Percentiles rank a stretch among this genome's conserved stretches.
Conservation (phyloP, 2,797 vertebrate species). For the Furcifer pardalis region DNA sequence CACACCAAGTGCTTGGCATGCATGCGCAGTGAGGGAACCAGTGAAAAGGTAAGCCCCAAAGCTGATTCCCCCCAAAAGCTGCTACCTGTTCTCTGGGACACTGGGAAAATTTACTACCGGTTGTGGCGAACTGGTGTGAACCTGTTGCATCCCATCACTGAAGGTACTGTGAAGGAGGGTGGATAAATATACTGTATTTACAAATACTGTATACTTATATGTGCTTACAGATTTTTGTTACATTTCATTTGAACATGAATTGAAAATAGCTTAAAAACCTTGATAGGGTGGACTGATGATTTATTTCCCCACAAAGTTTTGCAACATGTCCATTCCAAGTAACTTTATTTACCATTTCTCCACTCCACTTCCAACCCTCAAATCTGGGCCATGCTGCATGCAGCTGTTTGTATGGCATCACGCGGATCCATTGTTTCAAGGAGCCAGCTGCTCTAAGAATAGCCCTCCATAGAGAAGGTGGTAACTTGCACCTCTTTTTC, state of each 20-base stretch:
- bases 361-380: background rate
- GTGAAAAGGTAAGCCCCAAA: too few species aligned
- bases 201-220: background rate
- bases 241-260: background rate
- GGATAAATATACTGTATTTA: background rate
- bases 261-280: conserved; percentile 2
- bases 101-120: too few species aligned
- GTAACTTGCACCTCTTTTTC: conserved; percentile 9
- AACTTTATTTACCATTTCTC: background rate
- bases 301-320: background rate
- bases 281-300: background rate
- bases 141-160: too few species aligned
- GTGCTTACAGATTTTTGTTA: background rate
- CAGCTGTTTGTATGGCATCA: conserved; percentile 28
- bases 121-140: too few species aligned
- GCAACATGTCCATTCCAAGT: background rate
- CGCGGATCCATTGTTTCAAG: conserved; percentile 11
- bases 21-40: too few species aligned
- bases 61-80: too few species aligned
- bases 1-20: too few species aligned
- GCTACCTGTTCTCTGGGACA: too few species aligned
- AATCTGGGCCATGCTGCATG: background rate
- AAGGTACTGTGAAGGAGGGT: too few species aligned
- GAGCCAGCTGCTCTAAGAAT: conserved; percentile 20
- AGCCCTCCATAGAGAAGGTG: background rate